These are phyloP conservation scores for Apantesis nais DNA, from an alignment of 2,888 invertebrate genomes.

Conservation along the genomic window DNA sequence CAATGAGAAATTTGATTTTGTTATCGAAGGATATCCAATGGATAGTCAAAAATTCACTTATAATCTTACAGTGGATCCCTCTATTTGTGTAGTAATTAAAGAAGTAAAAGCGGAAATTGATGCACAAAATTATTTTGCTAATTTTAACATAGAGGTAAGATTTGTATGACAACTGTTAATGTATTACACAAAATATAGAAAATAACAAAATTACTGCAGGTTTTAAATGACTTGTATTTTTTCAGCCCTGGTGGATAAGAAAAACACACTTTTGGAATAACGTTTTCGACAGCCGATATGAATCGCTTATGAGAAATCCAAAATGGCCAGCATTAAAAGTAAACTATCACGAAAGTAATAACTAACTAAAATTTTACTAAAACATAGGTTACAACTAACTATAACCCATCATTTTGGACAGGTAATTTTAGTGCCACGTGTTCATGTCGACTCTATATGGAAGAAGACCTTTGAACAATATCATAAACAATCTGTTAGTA, in stretches of 20 bases:
- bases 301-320: conserved; percentile 70
- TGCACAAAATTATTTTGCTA: conserved; percentile 62
- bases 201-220: not conserved
- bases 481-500: conserved; percentile 65
- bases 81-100: conserved; percentile 54
- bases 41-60: conserved; percentile 50
- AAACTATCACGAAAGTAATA: not conserved
- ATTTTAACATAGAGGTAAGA: conserved; percentile 72
- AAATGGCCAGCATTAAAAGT: conserved; percentile 78
- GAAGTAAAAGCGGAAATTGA: conserved; percentile 63
- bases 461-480: conserved; percentile 67
- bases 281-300: conserved; percentile 74
- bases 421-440: conserved; percentile 73
- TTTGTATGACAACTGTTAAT: not conserved
- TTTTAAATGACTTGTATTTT: conserved; percentile 15
- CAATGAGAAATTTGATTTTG: conserved; percentile 60
- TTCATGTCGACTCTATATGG: conserved; percentile 73
- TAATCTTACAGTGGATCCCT: conserved; percentile 51
- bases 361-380: not conserved
- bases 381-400: not conserved
- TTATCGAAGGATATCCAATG: conserved; percentile 57
- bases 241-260: conserved; percentile 67
- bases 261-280: conserved; percentile 70
- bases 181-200: not conserved
- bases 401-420: conserved; percentile 36